Conservation (phyloP, 2,113 vertebrate genomes). For the Carassius gibelio region DNA sequence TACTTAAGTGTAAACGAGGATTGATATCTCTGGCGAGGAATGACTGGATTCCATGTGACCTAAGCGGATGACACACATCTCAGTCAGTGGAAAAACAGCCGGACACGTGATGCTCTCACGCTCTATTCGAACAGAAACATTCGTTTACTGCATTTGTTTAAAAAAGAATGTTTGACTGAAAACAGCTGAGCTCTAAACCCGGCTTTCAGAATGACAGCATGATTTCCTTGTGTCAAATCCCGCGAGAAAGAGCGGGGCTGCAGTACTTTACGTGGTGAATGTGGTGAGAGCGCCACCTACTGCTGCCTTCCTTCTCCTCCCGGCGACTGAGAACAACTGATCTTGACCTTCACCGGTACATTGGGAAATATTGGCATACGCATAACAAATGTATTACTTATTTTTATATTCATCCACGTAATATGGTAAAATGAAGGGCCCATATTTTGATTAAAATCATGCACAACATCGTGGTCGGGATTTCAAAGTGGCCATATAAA, state of each 20-base stretch:
- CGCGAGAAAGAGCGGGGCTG: neutral
- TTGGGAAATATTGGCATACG: neutral
- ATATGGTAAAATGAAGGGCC: neutral
- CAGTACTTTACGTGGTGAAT: neutral
- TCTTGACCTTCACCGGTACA: neutral
- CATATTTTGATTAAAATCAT: neutral
- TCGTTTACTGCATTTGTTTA: neutral
- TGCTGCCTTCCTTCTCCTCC: neutral
- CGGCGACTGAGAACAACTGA: neutral
- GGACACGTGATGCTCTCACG: neutral
- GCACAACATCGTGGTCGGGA: neutral
- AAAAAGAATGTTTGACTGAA: neutral
- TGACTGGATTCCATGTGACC: neutral
- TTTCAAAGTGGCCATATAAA: neutral
- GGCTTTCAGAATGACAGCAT: neutral
- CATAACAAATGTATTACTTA: neutral
- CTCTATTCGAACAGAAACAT: neutral
- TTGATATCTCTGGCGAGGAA: neutral
- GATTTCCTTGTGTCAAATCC: conserved; percentile 13
- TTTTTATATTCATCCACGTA: neutral
- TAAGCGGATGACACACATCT: neutral
- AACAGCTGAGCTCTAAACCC: neutral
- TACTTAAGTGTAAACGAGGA: neutral
- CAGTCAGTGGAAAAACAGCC: neutral
- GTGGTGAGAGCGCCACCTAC: conserved; percentile 6